phyloP scores from a whole-genome alignment of 1,140 invertebrate species.

The Drosophila lacertosa region DNA sequence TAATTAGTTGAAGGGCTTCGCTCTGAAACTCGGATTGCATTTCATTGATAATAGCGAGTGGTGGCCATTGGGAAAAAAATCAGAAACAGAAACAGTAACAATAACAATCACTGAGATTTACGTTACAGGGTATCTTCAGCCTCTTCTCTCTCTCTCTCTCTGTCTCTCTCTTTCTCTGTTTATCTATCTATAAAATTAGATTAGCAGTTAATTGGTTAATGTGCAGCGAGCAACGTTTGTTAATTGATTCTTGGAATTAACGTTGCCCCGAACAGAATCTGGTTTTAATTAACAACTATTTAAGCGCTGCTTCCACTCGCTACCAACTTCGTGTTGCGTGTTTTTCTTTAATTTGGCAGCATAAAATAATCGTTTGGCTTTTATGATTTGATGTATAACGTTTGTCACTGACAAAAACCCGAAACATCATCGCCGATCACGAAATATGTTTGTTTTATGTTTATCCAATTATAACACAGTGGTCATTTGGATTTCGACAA shows the following conservation, averaged over 20 bases:
- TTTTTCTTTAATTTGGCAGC: conserved; percentile 62
- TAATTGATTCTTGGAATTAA: conserved; percentile 78
- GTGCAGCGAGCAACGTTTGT: conserved; percentile 80
- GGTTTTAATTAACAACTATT: conserved; percentile 78
- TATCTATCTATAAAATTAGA: conserved; percentile 80
- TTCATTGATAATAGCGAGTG: conserved; percentile 70
- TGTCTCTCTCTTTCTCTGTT: background rate
- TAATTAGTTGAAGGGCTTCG: conserved; percentile 77
- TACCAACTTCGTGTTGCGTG: conserved; percentile 47
- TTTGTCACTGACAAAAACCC: conserved; percentile 32
- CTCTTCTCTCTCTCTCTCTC: conserved; percentile 10
- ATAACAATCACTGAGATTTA: conserved; percentile 54
- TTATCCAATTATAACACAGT: background rate
- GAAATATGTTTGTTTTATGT: background rate
- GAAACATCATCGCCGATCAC: conserved; percentile 6
- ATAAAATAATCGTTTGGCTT: conserved; percentile 65
- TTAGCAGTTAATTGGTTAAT: conserved; percentile 83
- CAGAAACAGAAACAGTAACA: conserved; percentile 29
- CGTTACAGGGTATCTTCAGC: conserved; percentile 38
- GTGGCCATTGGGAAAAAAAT: conserved; percentile 38
- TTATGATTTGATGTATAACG: conserved; percentile 35
- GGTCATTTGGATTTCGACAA: background rate
- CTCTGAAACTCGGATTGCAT: conserved; percentile 61
- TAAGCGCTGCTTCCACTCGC: conserved; percentile 36
- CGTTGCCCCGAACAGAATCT: conserved; percentile 39